Evolutionary conservation across 2,797 vertebrate genomes (phyloP).

Genomic region (Lates japonicus): DNA sequence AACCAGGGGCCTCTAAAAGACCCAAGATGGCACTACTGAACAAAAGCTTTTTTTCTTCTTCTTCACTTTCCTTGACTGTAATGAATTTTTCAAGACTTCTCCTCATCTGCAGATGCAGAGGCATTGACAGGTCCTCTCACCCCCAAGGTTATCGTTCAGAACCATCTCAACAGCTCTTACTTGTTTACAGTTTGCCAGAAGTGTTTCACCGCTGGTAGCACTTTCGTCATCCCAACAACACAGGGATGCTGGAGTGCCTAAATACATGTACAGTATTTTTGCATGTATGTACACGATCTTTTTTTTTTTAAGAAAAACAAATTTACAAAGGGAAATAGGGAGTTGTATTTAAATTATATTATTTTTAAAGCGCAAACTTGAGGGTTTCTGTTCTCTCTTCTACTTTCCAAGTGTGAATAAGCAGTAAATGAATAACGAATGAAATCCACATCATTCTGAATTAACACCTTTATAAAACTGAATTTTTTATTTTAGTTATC

Average conservation of each 20-base stretch:
- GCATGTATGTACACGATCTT: neutral
- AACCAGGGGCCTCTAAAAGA: slow-evolving; percentile 44
- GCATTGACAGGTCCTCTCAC: slow-evolving; percentile 46
- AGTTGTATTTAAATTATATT: neutral
- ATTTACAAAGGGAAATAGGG: neutral
- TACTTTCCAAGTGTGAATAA: slow-evolving; percentile 5
- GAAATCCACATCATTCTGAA: neutral
- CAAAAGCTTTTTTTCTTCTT: slow-evolving; percentile 43
- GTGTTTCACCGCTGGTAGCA: slow-evolving; percentile 13
- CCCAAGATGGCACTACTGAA: slow-evolving; percentile 23
- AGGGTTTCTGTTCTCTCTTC: neutral
- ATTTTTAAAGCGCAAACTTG: neutral
- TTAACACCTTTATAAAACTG: neutral
- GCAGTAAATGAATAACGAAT: neutral
- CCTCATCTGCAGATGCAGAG: slow-evolving; percentile 48
- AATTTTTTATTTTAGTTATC: neutral
- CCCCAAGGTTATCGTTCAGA: slow-evolving; percentile 62
- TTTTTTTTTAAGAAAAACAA: neutral
- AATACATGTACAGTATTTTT: neutral
- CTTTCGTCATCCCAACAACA: slow-evolving; percentile 26
- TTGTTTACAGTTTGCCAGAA: slow-evolving; percentile 55
- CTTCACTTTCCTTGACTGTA: slow-evolving; percentile 29
- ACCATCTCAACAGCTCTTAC: slow-evolving; percentile 48
- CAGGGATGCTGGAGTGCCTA: neutral
- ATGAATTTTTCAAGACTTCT: slow-evolving; percentile 58